These are phyloP conservation scores for Osmerus eperlanus DNA, from an alignment of 2,113 vertebrate species.

Conservation along the genomic window DNA sequence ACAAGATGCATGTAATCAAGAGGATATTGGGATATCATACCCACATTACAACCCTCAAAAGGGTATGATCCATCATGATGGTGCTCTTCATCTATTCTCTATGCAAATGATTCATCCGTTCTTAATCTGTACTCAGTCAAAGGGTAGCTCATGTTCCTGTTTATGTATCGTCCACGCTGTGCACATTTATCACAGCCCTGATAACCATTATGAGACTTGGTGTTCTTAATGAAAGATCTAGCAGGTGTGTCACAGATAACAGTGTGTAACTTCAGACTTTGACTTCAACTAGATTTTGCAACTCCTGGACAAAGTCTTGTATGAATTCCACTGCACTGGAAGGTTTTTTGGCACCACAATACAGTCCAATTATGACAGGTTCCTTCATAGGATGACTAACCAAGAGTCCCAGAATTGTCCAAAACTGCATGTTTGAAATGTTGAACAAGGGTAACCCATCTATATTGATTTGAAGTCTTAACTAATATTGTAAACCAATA, in stretches of 20 bases:
- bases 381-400: no score
- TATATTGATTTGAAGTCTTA: no score
- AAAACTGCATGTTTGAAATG: no score
- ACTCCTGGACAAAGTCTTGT: not conserved
- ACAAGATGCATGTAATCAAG: constrained; percentile 13
- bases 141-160: constrained; percentile 8
- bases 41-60: constrained; percentile 7
- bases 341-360: no score
- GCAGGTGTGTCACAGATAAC: constrained; percentile 25
- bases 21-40: constrained; percentile 19
- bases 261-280: constrained; percentile 17
- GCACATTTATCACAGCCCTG: constrained; percentile 31
- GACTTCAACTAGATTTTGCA: not conserved
- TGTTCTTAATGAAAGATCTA: constrained; percentile 32
- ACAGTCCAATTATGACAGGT: no score
- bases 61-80: constrained; percentile 21
- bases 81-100: constrained; percentile 18
- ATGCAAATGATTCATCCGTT: constrained; percentile 25
- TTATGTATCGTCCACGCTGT: constrained; percentile 23
- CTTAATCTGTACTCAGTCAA: constrained; percentile 24
- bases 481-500: no score
- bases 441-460: no score
- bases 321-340: no score
- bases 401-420: no score
- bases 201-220: constrained; percentile 27